These are phyloP conservation scores for Aplysia californica DNA, from an alignment of 1,140 invertebrate genomes.

Conservation along the genomic window DNA sequence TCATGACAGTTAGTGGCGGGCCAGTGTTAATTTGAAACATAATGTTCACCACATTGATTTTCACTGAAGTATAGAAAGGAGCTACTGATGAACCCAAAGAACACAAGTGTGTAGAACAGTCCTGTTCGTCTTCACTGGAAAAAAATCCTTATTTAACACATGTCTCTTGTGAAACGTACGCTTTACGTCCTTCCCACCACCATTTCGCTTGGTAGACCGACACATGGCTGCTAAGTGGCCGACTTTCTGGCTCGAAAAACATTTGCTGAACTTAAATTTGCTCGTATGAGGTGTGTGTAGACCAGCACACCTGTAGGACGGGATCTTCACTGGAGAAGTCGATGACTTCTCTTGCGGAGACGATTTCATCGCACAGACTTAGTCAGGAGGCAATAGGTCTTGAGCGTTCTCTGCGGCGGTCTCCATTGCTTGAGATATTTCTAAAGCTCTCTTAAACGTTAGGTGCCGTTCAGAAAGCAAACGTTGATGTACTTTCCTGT, in stretches of 20 bases:
- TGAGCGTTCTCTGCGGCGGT: conserved; percentile 25
- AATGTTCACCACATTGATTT: neutral
- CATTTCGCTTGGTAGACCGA: no score
- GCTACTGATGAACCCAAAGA: neutral
- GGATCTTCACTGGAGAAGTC: neutral
- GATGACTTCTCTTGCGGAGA: neutral
- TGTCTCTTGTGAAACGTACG: no score
- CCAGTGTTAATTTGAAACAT: neutral
- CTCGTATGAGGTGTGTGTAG: neutral
- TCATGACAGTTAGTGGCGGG: neutral
- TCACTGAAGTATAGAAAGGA: neutral
- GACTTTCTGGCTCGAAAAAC: neutral
- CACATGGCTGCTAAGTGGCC: neutral
- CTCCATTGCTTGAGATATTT: conserved; percentile 37
- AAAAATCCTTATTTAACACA: neutral
- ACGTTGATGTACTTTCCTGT: conserved; percentile 29
- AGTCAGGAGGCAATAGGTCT: conserved; percentile 12
- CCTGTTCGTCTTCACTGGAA: neutral
- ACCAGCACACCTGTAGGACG: neutral
- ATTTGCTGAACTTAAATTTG: neutral
- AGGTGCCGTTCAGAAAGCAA: conserved; percentile 32
- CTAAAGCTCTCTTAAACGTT: conserved; percentile 29
- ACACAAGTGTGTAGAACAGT: no score
- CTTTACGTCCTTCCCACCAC: no score
- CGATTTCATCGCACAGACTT: no score